These are phyloP conservation scores for Cheilosia soror DNA, from an alignment of 2,888 invertebrate genomes.

Conservation along the genomic window DNA sequence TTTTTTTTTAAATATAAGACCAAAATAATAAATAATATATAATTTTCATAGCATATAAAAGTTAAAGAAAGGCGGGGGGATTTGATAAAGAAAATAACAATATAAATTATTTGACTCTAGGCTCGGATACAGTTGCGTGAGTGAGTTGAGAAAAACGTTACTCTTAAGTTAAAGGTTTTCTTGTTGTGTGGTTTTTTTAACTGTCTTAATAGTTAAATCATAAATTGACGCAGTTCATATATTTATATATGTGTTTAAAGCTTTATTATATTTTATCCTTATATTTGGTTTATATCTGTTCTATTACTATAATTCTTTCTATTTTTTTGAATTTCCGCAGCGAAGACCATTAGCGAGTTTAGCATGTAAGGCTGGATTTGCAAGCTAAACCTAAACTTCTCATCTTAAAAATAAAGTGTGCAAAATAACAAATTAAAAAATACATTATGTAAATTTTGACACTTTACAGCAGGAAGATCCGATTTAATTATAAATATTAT, in stretches of 20 bases:
- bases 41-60: slow-evolving; percentile 21
- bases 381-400: slow-evolving; percentile 47
- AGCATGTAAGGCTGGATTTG: slow-evolving; percentile 51
- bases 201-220: slow-evolving; percentile 56
- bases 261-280: slow-evolving; percentile 47
- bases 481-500: slow-evolving; percentile 52
- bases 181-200: slow-evolving; percentile 6
- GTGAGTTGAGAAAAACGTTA: slow-evolving; percentile 26
- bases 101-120: slow-evolving; percentile 50
- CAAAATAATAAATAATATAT: slow-evolving; percentile 11
- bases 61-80: background rate
- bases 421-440: slow-evolving; percentile 13
- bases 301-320: slow-evolving; percentile 7
- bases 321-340: slow-evolving; percentile 7
- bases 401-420: background rate
- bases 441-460: slow-evolving; percentile 47
- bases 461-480: slow-evolving; percentile 69
- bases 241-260: slow-evolving; percentile 55
- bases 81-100: slow-evolving; percentile 1
- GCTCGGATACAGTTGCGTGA: slow-evolving; percentile 71
- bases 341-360: slow-evolving; percentile 27
- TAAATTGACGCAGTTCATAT: slow-evolving; percentile 67
- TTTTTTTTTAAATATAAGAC: slow-evolving; percentile 34
- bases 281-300: slow-evolving; percentile 24
- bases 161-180: slow-evolving; percentile 22